A percentile compares a stretch with the other conserved stretches of the same genome.
phyloP scores from a whole-genome alignment of 2,797 vertebrate genomes.

The Pangasius larnaudii region DNA sequence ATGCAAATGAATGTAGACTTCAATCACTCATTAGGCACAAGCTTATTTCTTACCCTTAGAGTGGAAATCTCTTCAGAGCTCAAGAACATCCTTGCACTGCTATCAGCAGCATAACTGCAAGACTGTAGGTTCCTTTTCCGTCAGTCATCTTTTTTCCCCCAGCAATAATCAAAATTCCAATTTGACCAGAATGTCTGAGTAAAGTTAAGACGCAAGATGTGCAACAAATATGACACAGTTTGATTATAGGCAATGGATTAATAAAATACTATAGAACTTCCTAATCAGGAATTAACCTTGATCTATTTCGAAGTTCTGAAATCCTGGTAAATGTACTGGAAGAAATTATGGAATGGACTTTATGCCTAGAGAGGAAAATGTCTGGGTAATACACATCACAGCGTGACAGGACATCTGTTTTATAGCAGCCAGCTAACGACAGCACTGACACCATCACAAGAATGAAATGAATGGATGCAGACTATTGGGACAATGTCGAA shows the following conservation, averaged over 20 bases:
- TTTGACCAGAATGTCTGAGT: background rate
- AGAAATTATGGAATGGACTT: background rate
- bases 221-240: background rate
- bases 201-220: background rate
- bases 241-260: background rate
- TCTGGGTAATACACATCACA: background rate
- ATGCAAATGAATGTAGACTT: constrained; percentile 8
- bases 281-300: background rate
- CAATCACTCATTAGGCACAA: background rate
- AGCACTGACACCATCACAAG: background rate
- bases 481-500: background rate
- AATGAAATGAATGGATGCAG: background rate
- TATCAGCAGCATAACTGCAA: background rate
- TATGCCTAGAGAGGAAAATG: background rate
- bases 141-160: background rate
- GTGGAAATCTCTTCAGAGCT: background rate
- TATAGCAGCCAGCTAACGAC: background rate
- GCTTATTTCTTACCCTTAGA: background rate
- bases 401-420: background rate
- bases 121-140: background rate
- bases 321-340: background rate
- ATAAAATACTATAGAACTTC: background rate
- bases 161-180: background rate
- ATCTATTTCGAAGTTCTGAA: background rate
- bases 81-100: background rate